Evolutionary conservation across 2,113 vertebrate genomes (phyloP), one percentile per base, ranked within the genome.

Genomic region (Atractosteus spatula): DNA sequence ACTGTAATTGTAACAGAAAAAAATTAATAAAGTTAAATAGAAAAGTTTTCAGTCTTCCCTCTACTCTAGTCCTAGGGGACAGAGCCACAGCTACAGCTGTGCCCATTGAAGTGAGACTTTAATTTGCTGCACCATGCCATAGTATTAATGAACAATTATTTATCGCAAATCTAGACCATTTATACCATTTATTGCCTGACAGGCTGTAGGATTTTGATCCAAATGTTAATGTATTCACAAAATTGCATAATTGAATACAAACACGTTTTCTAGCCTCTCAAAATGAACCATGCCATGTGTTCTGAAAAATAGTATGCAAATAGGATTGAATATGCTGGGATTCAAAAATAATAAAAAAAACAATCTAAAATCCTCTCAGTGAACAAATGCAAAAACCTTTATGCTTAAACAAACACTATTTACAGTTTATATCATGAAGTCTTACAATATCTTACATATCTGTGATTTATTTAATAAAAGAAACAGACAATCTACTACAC

Each of bases 111-210:
- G 91, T 86, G 88, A 85, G 86, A 90, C 92, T 92, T 89, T 92
- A 83, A 94, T 95, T 95, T 94, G 89, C 91, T 89, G 86, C 89
- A 88, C 88, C 89, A 91, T 61, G 91, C 89, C 88, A 88, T 81
- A 83, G 87, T 89, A 92, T 93, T 93, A 94, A 95, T 92, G 90
- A 94, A 92, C 92, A 94, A 93, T 95, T 95, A 94, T 94, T 95
- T 93, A 94, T 93, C 89, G 90, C 89, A 95, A 91, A 94, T 94
- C 86, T 84, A 86, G 88, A 91, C 85, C 89, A 91, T 94, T 94
- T 92, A 90, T 94, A 91, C 89, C 88, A 86, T 92, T 94, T 94
- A 92, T 88, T 84, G 84, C 87, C 82, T 92, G 90, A 91, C 90
- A 94, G 86, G 85, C 91, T 88, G 85, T 91, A 90, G 91, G 92